Evolutionary conservation across 1,140 invertebrate genomes (phyloP).

Genomic region (Littorina saxatilis): DNA sequence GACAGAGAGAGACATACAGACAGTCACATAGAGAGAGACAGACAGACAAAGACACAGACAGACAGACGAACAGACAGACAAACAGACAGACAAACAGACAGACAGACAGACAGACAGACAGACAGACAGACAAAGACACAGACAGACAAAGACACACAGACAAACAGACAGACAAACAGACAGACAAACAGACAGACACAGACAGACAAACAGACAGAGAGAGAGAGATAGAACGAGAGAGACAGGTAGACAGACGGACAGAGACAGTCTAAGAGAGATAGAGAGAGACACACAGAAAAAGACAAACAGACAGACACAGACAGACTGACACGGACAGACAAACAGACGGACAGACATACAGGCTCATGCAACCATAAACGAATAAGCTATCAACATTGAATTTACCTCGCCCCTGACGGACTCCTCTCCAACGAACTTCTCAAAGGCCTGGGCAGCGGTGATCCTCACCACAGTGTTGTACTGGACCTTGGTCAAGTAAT

Average conservation of each 20-base stretch:
- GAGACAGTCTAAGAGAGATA: not conserved
- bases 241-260: not conserved
- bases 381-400: no score
- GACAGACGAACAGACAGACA: no score
- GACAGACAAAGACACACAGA: not conserved
- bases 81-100: not conserved
- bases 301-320: not conserved
- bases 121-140: not conserved
- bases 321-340: not conserved
- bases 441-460: conserved; percentile 1
- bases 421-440: no score
- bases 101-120: not conserved
- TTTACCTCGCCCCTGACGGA: no score
- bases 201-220: no score
- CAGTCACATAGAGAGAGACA: not conserved
- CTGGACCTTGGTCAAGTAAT: not conserved
- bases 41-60: not conserved
- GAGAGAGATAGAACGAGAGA: not conserved
- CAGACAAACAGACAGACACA: no score
- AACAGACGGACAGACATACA: not conserved
- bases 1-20: not conserved
- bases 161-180: not conserved
- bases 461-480: not conserved
- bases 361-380: no score
- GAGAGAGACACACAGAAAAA: not conserved